Base-by-base conservation (phyloP, 2,888 invertebrate genomes). In the Metalampra italica region DNA sequence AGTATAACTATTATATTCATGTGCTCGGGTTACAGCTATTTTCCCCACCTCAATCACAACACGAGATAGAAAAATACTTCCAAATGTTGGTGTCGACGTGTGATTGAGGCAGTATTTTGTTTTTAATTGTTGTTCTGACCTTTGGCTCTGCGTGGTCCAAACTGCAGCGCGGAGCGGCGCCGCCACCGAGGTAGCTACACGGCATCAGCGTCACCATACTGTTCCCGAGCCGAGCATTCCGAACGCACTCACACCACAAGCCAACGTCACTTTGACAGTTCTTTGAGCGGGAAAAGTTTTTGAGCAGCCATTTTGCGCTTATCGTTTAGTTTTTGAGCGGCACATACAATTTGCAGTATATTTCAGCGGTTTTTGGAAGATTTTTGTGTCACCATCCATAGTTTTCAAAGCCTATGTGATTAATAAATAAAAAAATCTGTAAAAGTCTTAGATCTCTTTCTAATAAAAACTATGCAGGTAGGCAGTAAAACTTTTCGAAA, bases 161-260 rank as follows among this genome's bases (percentile, higher is more conserved):
- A 67, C 79, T 83, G 89, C 88, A 87, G 69, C 85, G 82, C 71
- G 91, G 86, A 60, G 90, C 88, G 66, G 89, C 85, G 58, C 90
- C 86, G 77, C 91, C 91, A 75, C 91, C 91, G 74, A 92, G 84
- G 85, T 91, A 92, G 82, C 90, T 91, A 83, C 92, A 92, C 82
- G 92, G 92, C 92, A 92, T 92, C 87, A 92, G 90, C 70, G 92
- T 92, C 90, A 92, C 92, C 92, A 92, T 92, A 75, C 75, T 83
- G 75, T 66, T 69, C 68, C 45, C 38, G 55, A 64, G 68, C 57
- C 66, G 68, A 59, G 59, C 71, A 69, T 70, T 62, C 60, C 62
- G 66, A 60, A 69, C 74, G 69, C 77, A 69, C 73, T 70, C 69
- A 73, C 77, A 66, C 59, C 64, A 67, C 72, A 71, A 60, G 59